Conservation (phyloP, 2,888 invertebrate genomes). For the Leptopilina myrica region DNA sequence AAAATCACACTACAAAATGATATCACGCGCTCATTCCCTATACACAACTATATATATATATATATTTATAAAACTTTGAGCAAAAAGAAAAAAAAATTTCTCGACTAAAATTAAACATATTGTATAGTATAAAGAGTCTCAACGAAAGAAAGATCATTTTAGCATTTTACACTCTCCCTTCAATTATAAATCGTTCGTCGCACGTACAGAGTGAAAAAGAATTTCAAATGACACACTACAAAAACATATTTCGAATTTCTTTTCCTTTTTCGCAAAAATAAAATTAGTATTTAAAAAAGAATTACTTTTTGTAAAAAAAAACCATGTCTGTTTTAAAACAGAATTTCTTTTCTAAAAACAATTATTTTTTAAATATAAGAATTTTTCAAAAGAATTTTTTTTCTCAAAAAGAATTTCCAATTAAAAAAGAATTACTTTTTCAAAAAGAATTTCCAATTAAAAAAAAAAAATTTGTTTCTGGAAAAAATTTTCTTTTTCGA, state of each 20-base stretch:
- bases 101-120: constrained; percentile 33
- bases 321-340: background rate
- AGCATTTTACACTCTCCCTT: constrained; percentile 13
- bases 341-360: background rate
- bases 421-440: too few species aligned
- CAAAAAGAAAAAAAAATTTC: background rate
- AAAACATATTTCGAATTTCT: background rate
- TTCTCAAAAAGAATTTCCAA: too few species aligned
- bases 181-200: constrained; percentile 19
- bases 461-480: background rate
- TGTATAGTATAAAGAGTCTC: background rate
- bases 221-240: background rate
- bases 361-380: too few species aligned
- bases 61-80: constrained; percentile 25
- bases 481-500: too few species aligned
- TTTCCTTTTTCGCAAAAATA: background rate
- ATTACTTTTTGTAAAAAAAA: too few species aligned
- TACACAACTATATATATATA: constrained; percentile 1
- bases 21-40: background rate
- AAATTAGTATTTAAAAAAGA: too few species aligned
- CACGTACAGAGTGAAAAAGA: background rate
- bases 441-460: background rate
- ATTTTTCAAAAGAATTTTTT: too few species aligned
- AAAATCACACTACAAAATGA: background rate
- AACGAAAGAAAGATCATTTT: constrained; percentile 29